A percentile compares a stretch with the other conserved stretches of the same genome.
Evolutionary conservation across 1,140 invertebrate genomes (phyloP).

Genomic region (Lasioglossum albipes): DNA sequence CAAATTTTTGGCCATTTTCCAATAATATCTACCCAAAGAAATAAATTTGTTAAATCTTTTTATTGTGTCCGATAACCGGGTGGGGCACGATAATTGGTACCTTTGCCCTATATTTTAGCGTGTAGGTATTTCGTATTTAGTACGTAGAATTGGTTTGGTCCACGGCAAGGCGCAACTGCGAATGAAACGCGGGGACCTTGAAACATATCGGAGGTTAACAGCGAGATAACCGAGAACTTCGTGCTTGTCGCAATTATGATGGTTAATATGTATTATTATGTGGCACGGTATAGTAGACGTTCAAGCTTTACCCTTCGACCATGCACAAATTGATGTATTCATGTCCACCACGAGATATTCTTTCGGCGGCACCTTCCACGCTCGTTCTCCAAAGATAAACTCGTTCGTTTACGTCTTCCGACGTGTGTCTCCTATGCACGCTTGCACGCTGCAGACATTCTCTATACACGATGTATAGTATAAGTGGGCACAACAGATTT

Average conservation of each 20-base stretch:
- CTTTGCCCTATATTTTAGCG: no score
- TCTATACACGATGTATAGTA: not conserved
- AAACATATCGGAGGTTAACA: not conserved
- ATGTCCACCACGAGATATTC: not conserved
- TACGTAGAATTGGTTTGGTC: no score
- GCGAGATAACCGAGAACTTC: not conserved
- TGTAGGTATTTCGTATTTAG: no score
- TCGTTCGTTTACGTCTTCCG: not conserved
- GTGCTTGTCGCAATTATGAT: not conserved
- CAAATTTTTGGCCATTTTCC: no score
- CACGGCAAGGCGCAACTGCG: no score
- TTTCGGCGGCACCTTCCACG: slow-evolving; percentile 4
- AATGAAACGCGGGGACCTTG: not conserved
- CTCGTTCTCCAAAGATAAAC: not conserved
- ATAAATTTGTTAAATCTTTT: no score
- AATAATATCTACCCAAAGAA: no score
- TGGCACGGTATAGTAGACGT: not conserved
- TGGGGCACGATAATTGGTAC: no score
- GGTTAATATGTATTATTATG: not conserved
- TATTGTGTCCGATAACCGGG: no score
- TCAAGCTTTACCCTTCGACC: not conserved
- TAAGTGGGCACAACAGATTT: not conserved
- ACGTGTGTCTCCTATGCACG: not conserved
- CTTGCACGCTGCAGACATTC: not conserved
- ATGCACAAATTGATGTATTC: slow-evolving; percentile 1